Base-by-base conservation (phyloP, 1,140 invertebrate species). In the Bombus consobrinus region DNA sequence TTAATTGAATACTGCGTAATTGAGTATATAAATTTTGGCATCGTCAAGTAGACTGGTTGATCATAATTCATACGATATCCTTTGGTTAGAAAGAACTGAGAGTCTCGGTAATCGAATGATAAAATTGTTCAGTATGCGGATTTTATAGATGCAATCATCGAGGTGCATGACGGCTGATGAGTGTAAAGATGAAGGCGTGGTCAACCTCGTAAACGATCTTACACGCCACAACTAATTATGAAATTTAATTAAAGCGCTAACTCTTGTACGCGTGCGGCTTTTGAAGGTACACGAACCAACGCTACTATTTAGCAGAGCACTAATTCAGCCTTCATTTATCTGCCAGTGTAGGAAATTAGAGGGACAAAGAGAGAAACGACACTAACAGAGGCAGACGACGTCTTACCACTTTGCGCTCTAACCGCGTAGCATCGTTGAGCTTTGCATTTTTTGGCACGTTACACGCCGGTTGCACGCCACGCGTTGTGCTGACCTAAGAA, bases 241-340 rank as follows among this genome's bases (percentile, higher is more conserved):
- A 90, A 91, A 91, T 91, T 91, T 91, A 91, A 91, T 91, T 91
- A 91, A 91, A 91, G 85, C 81, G 83, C 79, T 68, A 53, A n/a
- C 59, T 4, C 2, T 41, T 43, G 76, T 79, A 76, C 43, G 74
- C 59, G 75, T 22, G 53, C n/a, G 37, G 78, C 69, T 84, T 57
- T 75, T 72, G 64, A 76, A 80, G 69, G 68, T 64, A 80, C 59
- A 85, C 80, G 53, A 85, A 72, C 39, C 80, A 77, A 71, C 81
- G 72, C 77, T 69, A 64, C 43, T 47, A 68, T 81, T 86, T 81
- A 79, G 41, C 72, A n/a, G 66, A 13, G 43, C 53, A 69, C 69
- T 68, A 81, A 81, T 86, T 86, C 83, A 69, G 41, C 83, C 41
- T 77, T 79, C 76, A 80, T 74, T 68, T 81, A 81, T 85, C 77